Conservation (phyloP, 2,113 vertebrate genomes). For the Catharus bicknelli region DNA sequence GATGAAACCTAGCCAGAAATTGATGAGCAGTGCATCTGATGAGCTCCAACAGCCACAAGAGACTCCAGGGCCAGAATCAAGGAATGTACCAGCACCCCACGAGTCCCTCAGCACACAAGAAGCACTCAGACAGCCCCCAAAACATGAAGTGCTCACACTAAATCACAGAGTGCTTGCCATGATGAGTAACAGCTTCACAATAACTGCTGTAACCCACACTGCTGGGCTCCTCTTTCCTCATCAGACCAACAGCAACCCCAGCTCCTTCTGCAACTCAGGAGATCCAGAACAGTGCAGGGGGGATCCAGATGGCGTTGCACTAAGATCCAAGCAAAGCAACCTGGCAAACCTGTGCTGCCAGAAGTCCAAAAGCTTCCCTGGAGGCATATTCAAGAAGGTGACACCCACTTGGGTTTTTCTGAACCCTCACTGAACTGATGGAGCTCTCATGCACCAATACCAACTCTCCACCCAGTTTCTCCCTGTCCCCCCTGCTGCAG, state of each 20-base stretch:
- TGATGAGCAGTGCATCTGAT: background rate
- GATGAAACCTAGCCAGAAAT: background rate
- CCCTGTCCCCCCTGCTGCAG: background rate
- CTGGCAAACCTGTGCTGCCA: background rate
- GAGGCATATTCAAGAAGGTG: background rate
- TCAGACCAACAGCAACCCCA: background rate
- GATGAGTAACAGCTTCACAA: accelerated
- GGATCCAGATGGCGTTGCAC: background rate
- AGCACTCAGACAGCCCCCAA: background rate
- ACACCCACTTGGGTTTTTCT: background rate
- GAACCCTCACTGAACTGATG: background rate
- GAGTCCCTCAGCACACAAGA: background rate
- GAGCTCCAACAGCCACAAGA: background rate
- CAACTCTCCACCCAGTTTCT: too few species aligned
- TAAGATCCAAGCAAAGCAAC: background rate
- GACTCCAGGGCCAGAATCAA: background rate
- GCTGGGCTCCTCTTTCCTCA: background rate
- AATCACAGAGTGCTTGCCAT: background rate
- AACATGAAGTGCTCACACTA: background rate
- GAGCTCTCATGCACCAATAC: background rate
- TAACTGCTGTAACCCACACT: background rate
- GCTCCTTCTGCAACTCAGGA: background rate
- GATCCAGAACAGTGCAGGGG: background rate
- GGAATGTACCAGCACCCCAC: background rate
- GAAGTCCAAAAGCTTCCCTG: background rate